Evolutionary conservation across 2,797 vertebrate genomes (phyloP).

Genomic region (Balearica regulorum): DNA sequence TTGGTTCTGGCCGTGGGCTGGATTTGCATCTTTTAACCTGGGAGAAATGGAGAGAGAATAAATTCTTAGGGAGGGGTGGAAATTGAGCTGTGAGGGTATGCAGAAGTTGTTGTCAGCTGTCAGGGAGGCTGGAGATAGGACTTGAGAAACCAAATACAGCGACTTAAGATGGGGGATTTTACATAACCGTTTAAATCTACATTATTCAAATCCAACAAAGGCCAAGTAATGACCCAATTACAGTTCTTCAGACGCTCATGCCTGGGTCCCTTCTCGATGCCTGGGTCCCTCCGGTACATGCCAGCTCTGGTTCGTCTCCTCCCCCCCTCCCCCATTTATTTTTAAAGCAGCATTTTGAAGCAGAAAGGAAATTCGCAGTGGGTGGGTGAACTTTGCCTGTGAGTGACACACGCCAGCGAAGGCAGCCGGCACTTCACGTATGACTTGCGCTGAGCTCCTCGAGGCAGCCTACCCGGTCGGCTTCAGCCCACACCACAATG

Average conservation of each 20-base stretch:
- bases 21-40: background rate
- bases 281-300: background rate
- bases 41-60: background rate
- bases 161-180: conserved; percentile 2
- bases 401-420: background rate
- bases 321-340: background rate
- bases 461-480: background rate
- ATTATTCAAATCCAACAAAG: conserved; percentile 42
- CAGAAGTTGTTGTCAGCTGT: background rate
- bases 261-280: background rate
- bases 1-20: background rate
- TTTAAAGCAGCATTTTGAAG: conserved; percentile 33
- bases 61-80: background rate
- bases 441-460: background rate
- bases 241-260: background rate
- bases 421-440: background rate
- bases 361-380: conserved; percentile 59
- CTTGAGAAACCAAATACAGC: background rate
- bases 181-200: conserved; percentile 33
- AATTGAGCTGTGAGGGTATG: rapidly evolving
- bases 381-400: conserved; percentile 47
- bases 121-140: background rate
- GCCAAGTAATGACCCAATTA: conserved; percentile 23
- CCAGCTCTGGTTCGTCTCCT: background rate
- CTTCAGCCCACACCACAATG: conserved; percentile 1